Evolutionary conservation across 1,140 invertebrate species (phyloP), one percentile per base, ranked within the genome.

Genomic region (Drosophila asahinai): DNA sequence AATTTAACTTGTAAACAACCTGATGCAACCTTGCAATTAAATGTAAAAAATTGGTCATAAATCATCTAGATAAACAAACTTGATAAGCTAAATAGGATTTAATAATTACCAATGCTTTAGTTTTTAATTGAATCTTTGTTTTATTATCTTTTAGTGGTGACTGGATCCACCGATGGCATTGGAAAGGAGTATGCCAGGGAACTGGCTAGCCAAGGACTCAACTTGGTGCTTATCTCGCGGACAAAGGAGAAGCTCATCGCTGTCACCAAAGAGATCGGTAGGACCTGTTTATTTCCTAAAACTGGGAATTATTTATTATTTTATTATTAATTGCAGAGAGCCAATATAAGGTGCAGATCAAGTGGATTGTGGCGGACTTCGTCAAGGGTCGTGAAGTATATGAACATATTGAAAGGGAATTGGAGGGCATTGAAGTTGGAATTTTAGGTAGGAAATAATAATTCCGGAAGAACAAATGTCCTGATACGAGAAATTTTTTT

Each of bases 101-200:
- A 7, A 25, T 25, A 3, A 3, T 25, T 25, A 1, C 4, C 22
- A 25, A 25, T 25, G 27, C 33, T 36, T 36, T 36, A 36, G 27
- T 30, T 30, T 36, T 36, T 36, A 36, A 8, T 8, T 36, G 2
- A 1, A 1, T 9, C 9, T n/a, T 2, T 0, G 38, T 14, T 25
- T 40, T 38, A 30, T 43, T 76, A 14, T 42, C n/a, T 58, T 78
- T 93, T 94, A 98, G 97, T 98, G 63, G 95, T 99, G 22, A 99
- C 98, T n/a, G 98, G 98, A 15, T 96, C 96, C 38, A 98, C 97
- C 12, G 97, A 98, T 94, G 98, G 98, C 19, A 98, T 99, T 92
- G 98, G 98, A 15, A 97, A 96, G 93, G 96, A 97, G 63, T 98
- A 98, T 93, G 97, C 97, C 22, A 93, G 95, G 76, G 97, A 98